A percentile compares a stretch with the other conserved stretches of the same genome.
These are phyloP conservation scores for Hippolais icterina DNA, from an alignment of 2,113 vertebrate genomes.

Conservation along the genomic window DNA sequence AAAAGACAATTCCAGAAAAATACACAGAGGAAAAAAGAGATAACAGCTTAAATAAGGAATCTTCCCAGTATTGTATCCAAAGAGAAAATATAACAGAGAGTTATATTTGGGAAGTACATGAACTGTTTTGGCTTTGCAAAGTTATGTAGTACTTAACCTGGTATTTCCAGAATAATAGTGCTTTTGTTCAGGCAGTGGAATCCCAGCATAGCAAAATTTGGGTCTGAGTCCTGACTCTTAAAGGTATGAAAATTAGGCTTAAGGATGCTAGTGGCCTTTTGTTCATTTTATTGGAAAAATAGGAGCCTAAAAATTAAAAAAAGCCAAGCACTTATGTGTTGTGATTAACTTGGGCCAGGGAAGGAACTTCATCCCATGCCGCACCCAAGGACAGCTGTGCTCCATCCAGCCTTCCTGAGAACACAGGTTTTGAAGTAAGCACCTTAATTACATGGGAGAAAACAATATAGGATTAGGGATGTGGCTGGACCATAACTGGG, in stretches of 20 bases:
- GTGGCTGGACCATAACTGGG: accelerated
- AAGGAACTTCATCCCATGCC: neutral
- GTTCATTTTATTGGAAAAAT: neutral
- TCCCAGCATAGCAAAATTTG: neutral
- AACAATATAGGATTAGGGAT: neutral
- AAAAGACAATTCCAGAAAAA: neutral
- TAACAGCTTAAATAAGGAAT: neutral
- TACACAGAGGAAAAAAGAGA: neutral
- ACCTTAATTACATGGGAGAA: neutral
- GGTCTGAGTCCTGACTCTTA: neutral
- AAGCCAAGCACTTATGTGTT: neutral
- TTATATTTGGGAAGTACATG: neutral
- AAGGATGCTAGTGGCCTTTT: neutral
- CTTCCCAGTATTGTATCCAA: neutral
- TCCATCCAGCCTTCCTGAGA: neutral
- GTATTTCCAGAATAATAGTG: neutral
- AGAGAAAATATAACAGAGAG: neutral
- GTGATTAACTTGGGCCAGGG: neutral
- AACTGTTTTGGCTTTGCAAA: neutral
- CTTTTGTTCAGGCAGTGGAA: neutral
- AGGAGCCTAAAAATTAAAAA: neutral
- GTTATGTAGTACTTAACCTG: neutral
- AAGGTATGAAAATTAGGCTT: neutral
- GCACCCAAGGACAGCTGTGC: neutral
- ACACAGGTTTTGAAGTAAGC: neutral